These are phyloP conservation scores for Brachionus rubens DNA, from an alignment of 1,140 invertebrate genomes.

Conservation along the genomic window DNA sequence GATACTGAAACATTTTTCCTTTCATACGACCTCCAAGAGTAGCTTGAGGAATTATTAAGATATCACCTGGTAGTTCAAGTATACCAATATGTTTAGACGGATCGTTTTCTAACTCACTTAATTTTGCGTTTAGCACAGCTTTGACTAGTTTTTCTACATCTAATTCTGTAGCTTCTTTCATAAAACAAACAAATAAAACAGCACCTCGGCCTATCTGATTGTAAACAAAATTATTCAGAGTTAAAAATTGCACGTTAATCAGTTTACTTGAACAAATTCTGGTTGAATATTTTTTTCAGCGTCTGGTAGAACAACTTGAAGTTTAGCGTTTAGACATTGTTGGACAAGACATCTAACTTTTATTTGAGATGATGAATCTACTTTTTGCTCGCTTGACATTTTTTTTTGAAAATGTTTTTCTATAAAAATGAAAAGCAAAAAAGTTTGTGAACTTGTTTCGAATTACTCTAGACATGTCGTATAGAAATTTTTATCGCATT, in stretches of 20 bases:
- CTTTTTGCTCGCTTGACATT: conserved; percentile 7
- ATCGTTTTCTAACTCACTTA: conserved; percentile 54
- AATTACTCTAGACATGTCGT: too few relatives aligned
- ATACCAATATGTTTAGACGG: conserved; percentile 54
- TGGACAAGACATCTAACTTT: conserved; percentile 48
- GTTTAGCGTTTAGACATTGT: conserved; percentile 52
- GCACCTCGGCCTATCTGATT: conserved; percentile 51
- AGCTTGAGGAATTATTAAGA: conserved; percentile 62
- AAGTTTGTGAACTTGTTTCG: too few relatives aligned
- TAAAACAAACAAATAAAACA: conserved; percentile 58
- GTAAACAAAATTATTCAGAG: not conserved
- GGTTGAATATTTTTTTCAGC: conserved; percentile 47
- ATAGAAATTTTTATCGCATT: too few relatives aligned
- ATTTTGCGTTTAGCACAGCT: conserved; percentile 52
- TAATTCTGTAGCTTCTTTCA: conserved; percentile 54
- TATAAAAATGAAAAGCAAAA: too few relatives aligned
- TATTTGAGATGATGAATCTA: not conserved
- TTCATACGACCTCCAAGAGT: conserved; percentile 61
- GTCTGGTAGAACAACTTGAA: conserved; percentile 50
- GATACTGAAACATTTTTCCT: conserved; percentile 62
- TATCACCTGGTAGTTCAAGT: conserved; percentile 57
- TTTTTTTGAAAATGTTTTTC: not conserved
- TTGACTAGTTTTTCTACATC: conserved; percentile 57
- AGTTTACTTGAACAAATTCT: conserved; percentile 51
- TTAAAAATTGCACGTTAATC: not conserved